Evolutionary conservation across 1,140 invertebrate species (phyloP), one percentile per base, ranked within the genome.

Genomic region (Xylocopa sonorina): DNA sequence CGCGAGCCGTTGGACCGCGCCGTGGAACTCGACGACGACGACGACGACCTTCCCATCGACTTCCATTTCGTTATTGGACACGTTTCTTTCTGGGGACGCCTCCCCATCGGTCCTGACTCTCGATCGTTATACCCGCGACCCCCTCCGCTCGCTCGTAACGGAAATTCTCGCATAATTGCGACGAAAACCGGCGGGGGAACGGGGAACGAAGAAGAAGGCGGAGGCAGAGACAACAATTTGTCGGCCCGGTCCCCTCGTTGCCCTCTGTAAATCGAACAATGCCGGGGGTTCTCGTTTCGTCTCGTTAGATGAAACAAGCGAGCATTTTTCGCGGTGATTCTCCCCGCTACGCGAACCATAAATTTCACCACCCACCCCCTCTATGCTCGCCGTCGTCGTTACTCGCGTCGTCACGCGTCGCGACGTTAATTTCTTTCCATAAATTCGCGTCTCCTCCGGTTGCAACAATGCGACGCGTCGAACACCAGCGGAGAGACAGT

Each of bases 21-120:
- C 46, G 29, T 34, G 81, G 58, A 27, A 60, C 10, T n/a, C n/a
- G n/a, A n/a, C n/a, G n/a, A n/a, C n/a, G n/a, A n/a, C n/a, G n/a
- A n/a, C n/a, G n/a, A n/a, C n/a, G n/a, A n/a, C n/a, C n/a, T n/a
- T n/a, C n/a, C n/a, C 50, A 21, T 46, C 51, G 63, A 81, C 67
- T 73, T 71, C 53, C 71, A 79, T 86, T 84, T 77, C 41, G 55
- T 82, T 84, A 84, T 86, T 84, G 68, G 55, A 81, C 53, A 58
- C 51, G 6, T 68, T 71, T 69, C 43, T 53, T 84, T 66, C n/a
- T n/a, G n/a, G n/a, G n/a, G n/a, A n/a, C 24, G 46, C 16, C 16
- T 57, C 32, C 32, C 21, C 55, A 32, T 57, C 29, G 27, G 24
- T 6, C 16, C 3, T n/a, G 0, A 18, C 7, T 57, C 2, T 32